Evolutionary conservation across 2,888 invertebrate genomes (phyloP).

Genomic region (Eumerus sabulonum): DNA sequence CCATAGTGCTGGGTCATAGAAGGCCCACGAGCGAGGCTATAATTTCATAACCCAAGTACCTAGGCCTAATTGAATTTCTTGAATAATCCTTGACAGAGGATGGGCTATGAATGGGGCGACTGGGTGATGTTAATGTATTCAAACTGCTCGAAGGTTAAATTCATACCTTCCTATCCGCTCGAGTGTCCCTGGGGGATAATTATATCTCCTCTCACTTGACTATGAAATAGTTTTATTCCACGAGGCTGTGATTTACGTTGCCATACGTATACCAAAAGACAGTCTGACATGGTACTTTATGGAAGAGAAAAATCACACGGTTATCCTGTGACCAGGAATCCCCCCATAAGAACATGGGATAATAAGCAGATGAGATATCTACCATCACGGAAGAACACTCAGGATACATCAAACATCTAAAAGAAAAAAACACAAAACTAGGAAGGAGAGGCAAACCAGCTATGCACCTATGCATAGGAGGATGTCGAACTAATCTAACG

Average conservation of each 20-base stretch:
- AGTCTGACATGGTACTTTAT: conserved; percentile 37
- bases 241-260: conserved; percentile 9
- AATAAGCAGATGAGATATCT: conserved; percentile 42
- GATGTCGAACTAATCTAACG: conserved; percentile 31
- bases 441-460: conserved; percentile 20
- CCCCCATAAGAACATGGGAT: conserved; percentile 18
- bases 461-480: conserved; percentile 23
- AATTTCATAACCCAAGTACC: too few relatives aligned
- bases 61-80: too few relatives aligned
- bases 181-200: conserved; percentile 20
- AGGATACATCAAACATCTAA: conserved; percentile 46
- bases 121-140: conserved; percentile 39
- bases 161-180: conserved; percentile 29
- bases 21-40: too few relatives aligned
- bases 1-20: background rate
- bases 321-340: conserved; percentile 35
- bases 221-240: conserved; percentile 21
- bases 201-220: conserved; percentile 4
- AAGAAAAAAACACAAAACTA: conserved; percentile 1
- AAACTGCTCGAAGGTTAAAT: conserved; percentile 14
- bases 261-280: conserved; percentile 22
- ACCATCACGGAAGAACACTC: conserved; percentile 31
- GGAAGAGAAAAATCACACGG: conserved; percentile 44
- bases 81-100: too few relatives aligned
- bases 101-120: too few relatives aligned